These are phyloP conservation scores for Sebastiscus albofasciatus DNA, from an alignment of 2,797 vertebrate genomes.

Conservation along the genomic window DNA sequence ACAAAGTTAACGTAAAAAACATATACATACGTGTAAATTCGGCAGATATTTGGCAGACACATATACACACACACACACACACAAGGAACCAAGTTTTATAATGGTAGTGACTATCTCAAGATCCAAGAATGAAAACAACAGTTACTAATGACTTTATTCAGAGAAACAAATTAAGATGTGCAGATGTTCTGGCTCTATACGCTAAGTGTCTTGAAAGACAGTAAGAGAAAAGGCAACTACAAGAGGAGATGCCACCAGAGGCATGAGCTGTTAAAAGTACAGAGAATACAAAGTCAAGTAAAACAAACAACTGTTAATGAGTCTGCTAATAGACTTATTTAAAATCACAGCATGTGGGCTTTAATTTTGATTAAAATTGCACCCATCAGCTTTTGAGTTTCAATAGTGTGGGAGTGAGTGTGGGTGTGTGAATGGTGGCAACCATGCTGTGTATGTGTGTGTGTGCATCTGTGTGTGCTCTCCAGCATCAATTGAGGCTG, in stretches of 20 bases:
- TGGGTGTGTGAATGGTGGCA: constrained; percentile 46
- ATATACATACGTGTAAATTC: background rate
- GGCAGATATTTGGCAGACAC: background rate
- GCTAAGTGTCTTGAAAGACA: constrained; percentile 8
- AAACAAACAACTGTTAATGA: constrained; percentile 54
- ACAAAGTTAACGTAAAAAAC: background rate
- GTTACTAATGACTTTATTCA: constrained; percentile 13
- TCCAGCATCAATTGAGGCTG: background rate
- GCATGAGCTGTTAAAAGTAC: constrained; percentile 23
- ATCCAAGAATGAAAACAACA: constrained; percentile 4
- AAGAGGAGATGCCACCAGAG: constrained; percentile 1
- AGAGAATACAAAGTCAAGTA: constrained; percentile 13
- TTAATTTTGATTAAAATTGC: constrained; percentile 66
- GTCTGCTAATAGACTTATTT: constrained; percentile 51
- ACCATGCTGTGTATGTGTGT: constrained; percentile 1
- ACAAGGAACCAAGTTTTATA: background rate
- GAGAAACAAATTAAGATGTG: background rate
- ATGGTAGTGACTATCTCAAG: background rate
- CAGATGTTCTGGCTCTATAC: background rate
- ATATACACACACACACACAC: background rate
- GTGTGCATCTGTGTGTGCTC: background rate
- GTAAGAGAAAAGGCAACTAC: background rate
- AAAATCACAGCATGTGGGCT: constrained; percentile 60
- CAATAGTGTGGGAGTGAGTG: constrained; percentile 47
- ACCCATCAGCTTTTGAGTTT: constrained; percentile 53